Percentiles rank a stretch among this genome's conserved stretches.
These are phyloP conservation scores for Rutpela maculata DNA, from an alignment of 2,888 invertebrate species.

Conservation along the genomic window DNA sequence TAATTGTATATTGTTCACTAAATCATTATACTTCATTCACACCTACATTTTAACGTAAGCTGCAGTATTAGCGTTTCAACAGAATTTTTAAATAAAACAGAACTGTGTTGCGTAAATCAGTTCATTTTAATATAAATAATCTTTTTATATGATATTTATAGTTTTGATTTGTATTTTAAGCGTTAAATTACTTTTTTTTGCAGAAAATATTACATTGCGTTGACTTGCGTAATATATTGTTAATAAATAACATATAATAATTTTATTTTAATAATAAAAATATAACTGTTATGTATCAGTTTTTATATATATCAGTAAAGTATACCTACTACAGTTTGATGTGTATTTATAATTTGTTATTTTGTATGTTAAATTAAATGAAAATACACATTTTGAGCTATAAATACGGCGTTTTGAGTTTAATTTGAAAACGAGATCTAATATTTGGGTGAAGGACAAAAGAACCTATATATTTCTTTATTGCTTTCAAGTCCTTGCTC, in stretches of 20 bases:
- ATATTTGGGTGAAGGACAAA: not conserved
- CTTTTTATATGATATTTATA: not conserved
- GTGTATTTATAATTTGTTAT: too few relatives aligned
- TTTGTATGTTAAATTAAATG: too few relatives aligned
- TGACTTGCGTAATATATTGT: not conserved
- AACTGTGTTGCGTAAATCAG: constrained; percentile 15
- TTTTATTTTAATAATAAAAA: not conserved
- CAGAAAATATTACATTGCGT: not conserved
- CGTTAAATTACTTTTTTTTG: constrained; percentile 22
- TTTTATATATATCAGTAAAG: too few relatives aligned
- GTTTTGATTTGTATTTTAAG: constrained; percentile 11
- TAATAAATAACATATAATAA: not conserved
- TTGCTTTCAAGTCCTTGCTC: not conserved
- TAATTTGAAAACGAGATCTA: not conserved
- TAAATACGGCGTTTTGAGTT: not conserved
- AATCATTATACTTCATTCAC: not conserved
- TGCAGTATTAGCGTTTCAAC: not conserved
- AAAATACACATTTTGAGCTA: not conserved
- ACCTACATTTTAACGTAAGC: not conserved
- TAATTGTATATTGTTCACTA: not conserved
- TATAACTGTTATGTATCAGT: too few relatives aligned
- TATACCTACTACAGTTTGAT: too few relatives aligned
- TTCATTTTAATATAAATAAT: constrained; percentile 1
- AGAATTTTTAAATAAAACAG: constrained; percentile 18
- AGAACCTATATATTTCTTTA: not conserved